phyloP scores from a whole-genome alignment of 2,113 vertebrate species.

The Oenanthe oenanthe region DNA sequence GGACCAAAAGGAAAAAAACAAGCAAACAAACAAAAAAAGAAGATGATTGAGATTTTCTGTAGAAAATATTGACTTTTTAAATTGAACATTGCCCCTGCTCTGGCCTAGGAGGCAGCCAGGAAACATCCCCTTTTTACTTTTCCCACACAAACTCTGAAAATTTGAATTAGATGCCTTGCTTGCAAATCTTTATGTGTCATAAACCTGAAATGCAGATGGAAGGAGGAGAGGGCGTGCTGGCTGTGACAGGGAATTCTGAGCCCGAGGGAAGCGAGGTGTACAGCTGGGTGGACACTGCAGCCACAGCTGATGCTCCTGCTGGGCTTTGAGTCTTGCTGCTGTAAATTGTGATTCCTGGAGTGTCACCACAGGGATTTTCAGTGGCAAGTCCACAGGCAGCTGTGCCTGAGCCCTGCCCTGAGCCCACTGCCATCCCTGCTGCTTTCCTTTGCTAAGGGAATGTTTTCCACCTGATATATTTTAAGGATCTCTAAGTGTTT shows the following conservation, averaged over 20 bases:
- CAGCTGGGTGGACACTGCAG: background rate
- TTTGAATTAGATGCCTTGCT: background rate
- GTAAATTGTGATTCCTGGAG: background rate
- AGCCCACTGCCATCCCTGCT: rapidly evolving
- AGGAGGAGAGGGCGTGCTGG: background rate
- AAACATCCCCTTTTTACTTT: background rate
- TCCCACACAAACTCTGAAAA: background rate
- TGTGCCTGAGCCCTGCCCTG: background rate
- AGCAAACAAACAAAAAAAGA: background rate
- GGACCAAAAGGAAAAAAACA: rapidly evolving
- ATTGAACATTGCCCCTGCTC: background rate
- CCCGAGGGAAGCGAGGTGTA: background rate
- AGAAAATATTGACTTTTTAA: constrained; percentile 1
- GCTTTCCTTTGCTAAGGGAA: background rate
- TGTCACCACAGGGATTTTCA: rapidly evolving
- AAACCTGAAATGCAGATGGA: rapidly evolving
- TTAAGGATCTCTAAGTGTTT: background rate
- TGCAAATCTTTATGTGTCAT: background rate
- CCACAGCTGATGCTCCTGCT: background rate
- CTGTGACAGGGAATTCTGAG: background rate
- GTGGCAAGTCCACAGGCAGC: background rate
- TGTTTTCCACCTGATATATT: rapidly evolving
- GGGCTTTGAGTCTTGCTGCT: background rate
- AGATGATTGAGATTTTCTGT: background rate
- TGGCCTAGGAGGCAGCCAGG: background rate